Conservation (phyloP, 2,113 vertebrate genomes). For the Hystrix cristata region DNA sequence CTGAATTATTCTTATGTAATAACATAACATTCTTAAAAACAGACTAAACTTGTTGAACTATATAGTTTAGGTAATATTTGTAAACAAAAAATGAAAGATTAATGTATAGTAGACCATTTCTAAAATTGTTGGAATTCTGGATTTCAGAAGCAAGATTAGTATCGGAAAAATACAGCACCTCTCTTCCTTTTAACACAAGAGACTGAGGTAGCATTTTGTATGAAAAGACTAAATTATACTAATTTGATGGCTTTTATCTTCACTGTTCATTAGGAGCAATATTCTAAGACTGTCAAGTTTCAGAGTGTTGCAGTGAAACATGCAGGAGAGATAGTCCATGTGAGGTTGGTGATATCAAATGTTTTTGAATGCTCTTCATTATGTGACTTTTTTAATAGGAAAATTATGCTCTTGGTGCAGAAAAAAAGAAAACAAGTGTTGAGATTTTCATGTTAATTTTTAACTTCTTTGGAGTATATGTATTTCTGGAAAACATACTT, state of each 20-base stretch:
- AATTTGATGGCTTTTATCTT: neutral
- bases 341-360: neutral
- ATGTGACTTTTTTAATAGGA: neutral
- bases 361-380: neutral
- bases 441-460: neutral
- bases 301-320: neutral
- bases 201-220: neutral
- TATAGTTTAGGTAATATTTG: neutral
- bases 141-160: neutral
- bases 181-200: neutral
- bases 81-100: neutral
- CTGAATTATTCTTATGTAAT: neutral
- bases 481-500: neutral
- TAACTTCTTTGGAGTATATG: neutral
- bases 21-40: neutral
- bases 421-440: neutral
- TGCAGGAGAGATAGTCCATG: fast-evolving
- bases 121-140: neutral
- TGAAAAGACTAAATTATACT: neutral
- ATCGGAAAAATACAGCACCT: neutral
- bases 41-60: neutral
- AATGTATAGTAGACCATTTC: neutral
- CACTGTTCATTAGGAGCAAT: neutral
- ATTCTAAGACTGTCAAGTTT: neutral
- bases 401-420: neutral